phyloP scores from a whole-genome alignment of 2,888 invertebrate species.

The Drosophila formosana region DNA sequence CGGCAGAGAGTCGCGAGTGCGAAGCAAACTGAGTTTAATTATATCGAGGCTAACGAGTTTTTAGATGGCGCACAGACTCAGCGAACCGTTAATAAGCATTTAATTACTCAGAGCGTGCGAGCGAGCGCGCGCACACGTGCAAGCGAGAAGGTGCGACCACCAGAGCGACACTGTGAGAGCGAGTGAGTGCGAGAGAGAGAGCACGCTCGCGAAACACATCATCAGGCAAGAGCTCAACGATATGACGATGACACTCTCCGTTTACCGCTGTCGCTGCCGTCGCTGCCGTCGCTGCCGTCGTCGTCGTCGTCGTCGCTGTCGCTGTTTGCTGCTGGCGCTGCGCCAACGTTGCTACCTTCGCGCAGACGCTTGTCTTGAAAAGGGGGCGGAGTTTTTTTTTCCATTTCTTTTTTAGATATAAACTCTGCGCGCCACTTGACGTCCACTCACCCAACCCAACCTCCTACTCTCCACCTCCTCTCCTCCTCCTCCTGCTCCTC shows the following conservation, averaged over 20 bases:
- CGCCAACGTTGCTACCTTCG: conserved; percentile 76
- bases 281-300: conserved; percentile 4
- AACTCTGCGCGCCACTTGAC: conserved; percentile 55
- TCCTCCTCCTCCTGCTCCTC: conserved; percentile 9
- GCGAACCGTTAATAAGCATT: conserved; percentile 84
- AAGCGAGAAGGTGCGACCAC: not conserved
- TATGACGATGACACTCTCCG: conserved; percentile 57
- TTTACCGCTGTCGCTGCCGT: conserved; percentile 19
- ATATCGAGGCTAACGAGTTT: conserved; percentile 78
- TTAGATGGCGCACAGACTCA: conserved; percentile 76
- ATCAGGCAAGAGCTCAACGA: conserved; percentile 39
- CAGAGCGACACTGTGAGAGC: not conserved
- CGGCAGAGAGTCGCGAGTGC: conserved; percentile 44
- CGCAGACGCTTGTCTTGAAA: conserved; percentile 83
- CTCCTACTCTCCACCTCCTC: not conserved
- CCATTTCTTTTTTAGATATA: conserved; percentile 51
- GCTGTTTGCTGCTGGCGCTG: conserved; percentile 52
- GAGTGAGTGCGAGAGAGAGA: conserved; percentile 21
- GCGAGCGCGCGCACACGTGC: conserved; percentile 42
- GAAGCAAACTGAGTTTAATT: conserved; percentile 68
- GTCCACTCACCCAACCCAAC: conserved; percentile 29
- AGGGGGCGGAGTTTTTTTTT: conserved; percentile 84
- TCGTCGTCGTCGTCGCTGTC: conserved; percentile 17
- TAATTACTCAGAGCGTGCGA: conserved; percentile 78
- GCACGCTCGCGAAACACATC: conserved; percentile 10